Evolutionary conservation across 2,797 vertebrate species (phyloP).

Genomic region (Lagodon rhomboides): DNA sequence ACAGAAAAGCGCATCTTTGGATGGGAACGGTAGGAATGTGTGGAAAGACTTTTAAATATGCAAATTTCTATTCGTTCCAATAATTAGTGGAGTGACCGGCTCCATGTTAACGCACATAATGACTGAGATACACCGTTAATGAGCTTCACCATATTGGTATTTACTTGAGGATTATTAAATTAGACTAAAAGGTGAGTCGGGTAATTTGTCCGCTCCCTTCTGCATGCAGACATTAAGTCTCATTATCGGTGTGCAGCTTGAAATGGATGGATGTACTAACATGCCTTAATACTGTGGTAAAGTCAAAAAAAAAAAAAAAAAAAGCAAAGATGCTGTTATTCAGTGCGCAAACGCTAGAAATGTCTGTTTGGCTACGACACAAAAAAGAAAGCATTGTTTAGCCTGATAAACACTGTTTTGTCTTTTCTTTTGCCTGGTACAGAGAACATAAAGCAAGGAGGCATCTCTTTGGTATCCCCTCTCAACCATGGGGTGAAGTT

Average conservation of each 20-base stretch:
- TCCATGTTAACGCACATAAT: conserved; percentile 2
- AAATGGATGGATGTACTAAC: conserved; percentile 12
- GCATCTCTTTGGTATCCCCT: conserved; percentile 12
- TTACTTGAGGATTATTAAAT: neutral
- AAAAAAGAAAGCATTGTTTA: neutral
- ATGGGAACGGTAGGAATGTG: neutral
- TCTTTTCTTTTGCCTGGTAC: neutral
- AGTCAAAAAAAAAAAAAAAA: neutral
- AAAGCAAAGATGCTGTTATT: neutral
- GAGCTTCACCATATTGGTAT: neutral
- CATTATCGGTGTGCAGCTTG: neutral
- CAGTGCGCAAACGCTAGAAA: conserved; percentile 17
- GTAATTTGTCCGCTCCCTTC: neutral
- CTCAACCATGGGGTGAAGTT: conserved; percentile 17
- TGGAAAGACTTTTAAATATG: neutral
- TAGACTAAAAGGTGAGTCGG: neutral
- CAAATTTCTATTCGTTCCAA: neutral
- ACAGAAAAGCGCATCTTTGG: neutral
- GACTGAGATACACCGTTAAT: neutral
- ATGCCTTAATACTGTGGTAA: neutral
- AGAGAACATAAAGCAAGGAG: conserved; percentile 24
- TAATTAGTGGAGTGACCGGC: neutral
- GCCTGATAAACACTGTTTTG: conserved; percentile 2
- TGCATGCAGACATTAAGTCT: neutral
- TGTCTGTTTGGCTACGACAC: neutral